A percentile compares a stretch with the other conserved stretches of the same genome.
Conservation (phyloP, 1,140 invertebrate species). For the Himalopsyche phryganea region DNA sequence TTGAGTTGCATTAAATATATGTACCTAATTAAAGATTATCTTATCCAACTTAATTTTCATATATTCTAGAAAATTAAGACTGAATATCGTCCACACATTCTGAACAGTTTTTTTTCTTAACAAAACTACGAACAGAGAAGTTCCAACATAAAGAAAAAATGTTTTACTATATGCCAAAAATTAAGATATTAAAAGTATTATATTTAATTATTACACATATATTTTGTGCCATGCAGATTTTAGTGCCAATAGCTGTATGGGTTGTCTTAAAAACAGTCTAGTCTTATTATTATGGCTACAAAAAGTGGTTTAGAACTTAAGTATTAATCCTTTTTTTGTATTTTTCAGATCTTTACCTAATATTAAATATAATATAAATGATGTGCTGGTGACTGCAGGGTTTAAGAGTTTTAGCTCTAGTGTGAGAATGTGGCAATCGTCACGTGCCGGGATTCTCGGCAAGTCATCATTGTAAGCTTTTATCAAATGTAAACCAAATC, state of each 20-base stretch:
- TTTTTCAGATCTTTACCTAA: slow-evolving; percentile 37
- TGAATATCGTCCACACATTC: no score
- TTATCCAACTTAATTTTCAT: background rate
- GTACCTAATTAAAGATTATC: background rate
- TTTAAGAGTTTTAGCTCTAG: slow-evolving; percentile 35
- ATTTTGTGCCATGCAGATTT: slow-evolving; percentile 32
- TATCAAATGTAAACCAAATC: slow-evolving; percentile 33
- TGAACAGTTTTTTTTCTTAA: no score
- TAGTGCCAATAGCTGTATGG: slow-evolving; percentile 36
- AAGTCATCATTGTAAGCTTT: slow-evolving; percentile 35
- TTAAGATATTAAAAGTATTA: slow-evolving; percentile 32
- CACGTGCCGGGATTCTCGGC: slow-evolving; percentile 28
- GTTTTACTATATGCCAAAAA: slow-evolving; percentile 27
- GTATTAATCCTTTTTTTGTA: slow-evolving; percentile 36
- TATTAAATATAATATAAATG: slow-evolving; percentile 33
- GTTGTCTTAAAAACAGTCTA: slow-evolving; percentile 35
- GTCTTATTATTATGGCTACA: slow-evolving; percentile 35
- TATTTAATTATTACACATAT: slow-evolving; percentile 28
- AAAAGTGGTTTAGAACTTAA: slow-evolving; percentile 34
- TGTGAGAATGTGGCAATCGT: slow-evolving; percentile 28
- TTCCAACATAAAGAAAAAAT: background rate
- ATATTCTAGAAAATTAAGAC: no score
- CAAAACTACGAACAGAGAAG: no score
- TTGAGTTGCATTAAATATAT: background rate
- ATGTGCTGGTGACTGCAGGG: slow-evolving; percentile 36